Evolutionary conservation across 2,113 vertebrate species (phyloP), one percentile per base, ranked within the genome.

Genomic region (Baryphthengus martii): DNA sequence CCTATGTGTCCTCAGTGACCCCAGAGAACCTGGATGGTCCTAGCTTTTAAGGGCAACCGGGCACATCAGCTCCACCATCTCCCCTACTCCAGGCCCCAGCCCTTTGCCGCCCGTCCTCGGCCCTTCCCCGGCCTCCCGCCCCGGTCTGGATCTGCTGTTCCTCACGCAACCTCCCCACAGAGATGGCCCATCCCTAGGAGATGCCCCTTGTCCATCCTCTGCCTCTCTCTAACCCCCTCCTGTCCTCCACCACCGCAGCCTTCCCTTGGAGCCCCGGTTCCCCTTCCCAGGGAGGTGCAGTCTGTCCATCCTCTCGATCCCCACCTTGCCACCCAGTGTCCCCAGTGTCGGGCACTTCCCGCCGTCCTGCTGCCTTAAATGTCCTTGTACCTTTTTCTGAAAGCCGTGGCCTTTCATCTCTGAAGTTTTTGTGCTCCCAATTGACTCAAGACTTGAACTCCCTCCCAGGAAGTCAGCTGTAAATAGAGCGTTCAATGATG

Each of bases 1-100:
- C 24, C 8, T 14, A 28, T 26, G 0, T 5, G 5, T n/a, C 37
- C 18, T 4, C 39, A 7, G 26, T 4, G 40, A 20, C 1, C 2
- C 52, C 11, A 2, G 61, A 17, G 50, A 35, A 10, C 44, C 7
- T 4, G 62, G 44, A 13, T 2, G 1, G 49, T 17, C 6, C 12
- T 56, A 8, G 35, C 80, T 26, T 15, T 20, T 8, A 9, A 2
- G 2, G 35, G 66, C 19, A 9, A 2, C 17, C 35, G 18, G 56
- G 37, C 42, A 8, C 1, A 9, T 47, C 56, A 10, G 21, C 44
- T 35, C 42, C 4, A 7, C 6, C 33, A 44, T 33, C 40, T 61
- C 3, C 3, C 17, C 61, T 17, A 1, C 1, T 13, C 59, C 35
- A 8, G 58, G 35, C 45, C 2, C 42, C 17, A 33, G 17, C 59